These are phyloP conservation scores for Accipiter cooperii DNA, from an alignment of 2,113 vertebrate genomes.

Conservation along the genomic window DNA sequence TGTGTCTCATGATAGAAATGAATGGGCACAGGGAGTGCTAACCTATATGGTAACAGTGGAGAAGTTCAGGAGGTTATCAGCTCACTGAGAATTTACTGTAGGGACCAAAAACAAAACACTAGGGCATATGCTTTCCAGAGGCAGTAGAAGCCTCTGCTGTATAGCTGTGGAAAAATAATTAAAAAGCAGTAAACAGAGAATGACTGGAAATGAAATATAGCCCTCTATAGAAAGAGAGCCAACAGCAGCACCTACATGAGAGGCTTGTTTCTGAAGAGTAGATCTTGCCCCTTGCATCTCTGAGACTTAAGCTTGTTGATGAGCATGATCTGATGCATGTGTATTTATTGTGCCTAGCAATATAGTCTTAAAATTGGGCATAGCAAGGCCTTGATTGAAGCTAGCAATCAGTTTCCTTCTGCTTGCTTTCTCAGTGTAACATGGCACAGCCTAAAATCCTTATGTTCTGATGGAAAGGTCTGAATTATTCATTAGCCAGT, in stretches of 20 bases:
- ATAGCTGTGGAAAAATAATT: not conserved
- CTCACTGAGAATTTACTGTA: not conserved
- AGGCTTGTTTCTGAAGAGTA: not conserved
- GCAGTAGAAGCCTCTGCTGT: not conserved
- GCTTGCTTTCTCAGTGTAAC: not conserved
- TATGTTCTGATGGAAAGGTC: conserved; percentile 53
- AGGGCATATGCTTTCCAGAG: not conserved
- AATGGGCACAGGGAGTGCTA: not conserved
- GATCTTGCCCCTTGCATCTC: not conserved
- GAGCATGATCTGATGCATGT: not conserved
- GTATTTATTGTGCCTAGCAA: not conserved
- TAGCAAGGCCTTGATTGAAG: not conserved
- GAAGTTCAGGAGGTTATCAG: not conserved
- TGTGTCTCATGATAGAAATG: not conserved
- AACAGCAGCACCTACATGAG: not conserved
- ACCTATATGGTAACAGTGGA: not conserved
- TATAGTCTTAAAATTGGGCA: not conserved
- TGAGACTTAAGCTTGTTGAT: not conserved
- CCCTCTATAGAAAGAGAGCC: not conserved
- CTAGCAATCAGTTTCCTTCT: conserved; percentile 34
- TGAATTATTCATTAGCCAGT: conserved; percentile 79
- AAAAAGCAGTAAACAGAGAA: not conserved
- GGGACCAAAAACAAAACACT: not conserved
- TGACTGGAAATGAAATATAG: not conserved
- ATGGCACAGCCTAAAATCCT: conserved; percentile 45